Conservation (phyloP, 2,888 invertebrate genomes). For the Pseudococcus jackbeardsleyi region DNA sequence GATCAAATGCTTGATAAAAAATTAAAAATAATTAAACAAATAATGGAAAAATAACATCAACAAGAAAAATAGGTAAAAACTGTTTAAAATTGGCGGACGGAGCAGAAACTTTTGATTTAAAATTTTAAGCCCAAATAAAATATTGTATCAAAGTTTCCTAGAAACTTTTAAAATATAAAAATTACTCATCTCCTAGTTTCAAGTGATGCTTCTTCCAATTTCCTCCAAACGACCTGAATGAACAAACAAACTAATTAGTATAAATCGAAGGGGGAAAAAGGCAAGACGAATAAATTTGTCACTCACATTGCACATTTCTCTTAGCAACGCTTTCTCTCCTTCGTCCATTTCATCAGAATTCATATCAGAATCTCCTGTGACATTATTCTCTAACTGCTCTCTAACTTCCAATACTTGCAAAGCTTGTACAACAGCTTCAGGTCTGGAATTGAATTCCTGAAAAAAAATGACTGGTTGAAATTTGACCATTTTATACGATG, state of each 20-base stretch:
- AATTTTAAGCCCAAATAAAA: background rate
- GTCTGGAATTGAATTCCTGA: conserved; percentile 71
- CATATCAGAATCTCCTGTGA: conserved; percentile 66
- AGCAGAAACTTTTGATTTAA: background rate
- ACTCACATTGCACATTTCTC: conserved; percentile 94
- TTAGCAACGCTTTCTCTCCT: conserved; percentile 90
- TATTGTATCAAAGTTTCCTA: background rate
- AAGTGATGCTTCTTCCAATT: conserved; percentile 87
- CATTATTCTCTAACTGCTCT: conserved; percentile 81
- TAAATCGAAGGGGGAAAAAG: background rate
- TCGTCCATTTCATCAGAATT: conserved; percentile 73
- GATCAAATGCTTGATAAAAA: background rate
- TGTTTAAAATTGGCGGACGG: background rate
- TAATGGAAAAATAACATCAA: conserved; percentile 8
- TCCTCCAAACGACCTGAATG: conserved; percentile 86
- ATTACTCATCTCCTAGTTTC: conserved; percentile 69
- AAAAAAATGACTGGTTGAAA: background rate
- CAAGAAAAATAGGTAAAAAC: background rate
- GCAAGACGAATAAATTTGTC: background rate
- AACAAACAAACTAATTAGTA: background rate
- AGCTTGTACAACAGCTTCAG: conserved; percentile 93
- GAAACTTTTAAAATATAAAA: background rate
- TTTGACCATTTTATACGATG: background rate
- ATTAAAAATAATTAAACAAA: conserved; percentile 2
- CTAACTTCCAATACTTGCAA: conserved; percentile 92